Evolutionary conservation across 2,113 vertebrate species (phyloP).

Genomic region (Siphamia tubifer): DNA sequence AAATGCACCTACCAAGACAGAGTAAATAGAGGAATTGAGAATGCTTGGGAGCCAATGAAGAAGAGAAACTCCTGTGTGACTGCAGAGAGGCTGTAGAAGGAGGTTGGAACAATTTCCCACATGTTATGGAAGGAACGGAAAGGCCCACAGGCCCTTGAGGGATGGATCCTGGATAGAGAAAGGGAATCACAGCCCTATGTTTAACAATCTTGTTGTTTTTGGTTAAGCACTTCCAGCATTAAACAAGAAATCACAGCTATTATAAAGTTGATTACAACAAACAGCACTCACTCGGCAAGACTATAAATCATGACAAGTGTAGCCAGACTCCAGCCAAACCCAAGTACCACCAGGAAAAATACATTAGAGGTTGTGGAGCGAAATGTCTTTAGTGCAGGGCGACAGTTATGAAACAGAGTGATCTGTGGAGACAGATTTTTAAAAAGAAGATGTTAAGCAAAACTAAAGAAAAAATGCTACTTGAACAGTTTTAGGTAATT

Average conservation of each 20-base stretch:
- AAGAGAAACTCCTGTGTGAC: slow-evolving; percentile 73
- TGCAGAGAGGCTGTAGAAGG: slow-evolving; percentile 69
- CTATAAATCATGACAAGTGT: slow-evolving; percentile 82
- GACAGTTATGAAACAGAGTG: slow-evolving; percentile 84
- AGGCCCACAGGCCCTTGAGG: slow-evolving; percentile 85
- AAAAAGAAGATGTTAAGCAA: not conserved
- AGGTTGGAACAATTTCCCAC: slow-evolving; percentile 76
- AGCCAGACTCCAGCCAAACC: slow-evolving; percentile 81
- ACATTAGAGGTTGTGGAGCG: slow-evolving; percentile 86
- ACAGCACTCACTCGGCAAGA: slow-evolving; percentile 79
- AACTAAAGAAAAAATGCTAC: not conserved
- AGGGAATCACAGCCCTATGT: not conserved
- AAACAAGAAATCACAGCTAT: not conserved
- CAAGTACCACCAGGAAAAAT: slow-evolving; percentile 87
- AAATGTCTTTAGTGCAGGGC: slow-evolving; percentile 83
- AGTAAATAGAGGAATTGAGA: slow-evolving; percentile 85
- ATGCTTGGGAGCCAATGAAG: slow-evolving; percentile 85
- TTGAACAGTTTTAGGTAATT: not conserved
- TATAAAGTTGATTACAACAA: not conserved
- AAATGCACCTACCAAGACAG: slow-evolving; percentile 77
- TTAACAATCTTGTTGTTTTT: not conserved
- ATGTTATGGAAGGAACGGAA: slow-evolving; percentile 79
- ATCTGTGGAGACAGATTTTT: slow-evolving; percentile 62
- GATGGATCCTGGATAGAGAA: slow-evolving; percentile 78
- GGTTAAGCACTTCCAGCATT: not conserved